Conservation (phyloP, 2,888 invertebrate species). For the Caenorhabditis imperialis region DNA sequence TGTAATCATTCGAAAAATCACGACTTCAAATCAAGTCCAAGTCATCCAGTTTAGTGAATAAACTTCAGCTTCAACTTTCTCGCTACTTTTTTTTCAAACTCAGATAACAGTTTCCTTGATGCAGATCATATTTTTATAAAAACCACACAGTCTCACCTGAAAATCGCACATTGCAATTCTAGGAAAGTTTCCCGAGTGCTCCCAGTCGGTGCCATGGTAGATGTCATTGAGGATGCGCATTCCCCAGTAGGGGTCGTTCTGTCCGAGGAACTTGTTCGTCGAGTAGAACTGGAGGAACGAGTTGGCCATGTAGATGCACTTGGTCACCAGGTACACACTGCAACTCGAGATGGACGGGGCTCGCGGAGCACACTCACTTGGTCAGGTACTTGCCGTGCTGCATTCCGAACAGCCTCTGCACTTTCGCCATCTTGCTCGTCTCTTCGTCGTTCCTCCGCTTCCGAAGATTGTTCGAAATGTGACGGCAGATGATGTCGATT, state of each 20-base stretch:
- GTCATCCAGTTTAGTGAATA: too few species aligned
- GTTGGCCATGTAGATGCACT: conserved; percentile 74
- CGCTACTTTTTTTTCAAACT: too few species aligned
- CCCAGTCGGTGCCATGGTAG: conserved; percentile 74
- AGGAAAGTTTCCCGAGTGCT: conserved; percentile 75
- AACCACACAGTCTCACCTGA: too few species aligned
- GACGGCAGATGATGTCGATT: conserved; percentile 53
- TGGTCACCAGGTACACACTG: conserved; percentile 73
- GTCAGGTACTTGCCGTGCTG: conserved; percentile 69
- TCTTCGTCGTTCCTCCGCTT: conserved; percentile 49
- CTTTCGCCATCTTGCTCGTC: conserved; percentile 48
- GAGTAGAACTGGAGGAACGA: conserved; percentile 74
- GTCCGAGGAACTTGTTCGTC: conserved; percentile 74
- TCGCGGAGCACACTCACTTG: conserved; percentile 52
- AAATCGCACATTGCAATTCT: conserved; percentile 77
- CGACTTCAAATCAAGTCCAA: too few species aligned
- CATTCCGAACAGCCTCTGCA: conserved; percentile 65
- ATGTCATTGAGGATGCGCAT: conserved; percentile 71
- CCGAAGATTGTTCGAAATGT: conserved; percentile 52
- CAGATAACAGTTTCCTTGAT: neutral
- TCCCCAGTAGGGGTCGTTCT: conserved; percentile 73
- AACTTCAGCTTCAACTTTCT: too few species aligned
- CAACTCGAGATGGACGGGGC: conserved; percentile 21
- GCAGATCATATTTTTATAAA: neutral
- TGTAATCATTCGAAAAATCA: too few species aligned